Base-by-base conservation (phyloP, 1,140 invertebrate species). In the Octopus sinensis region DNA sequence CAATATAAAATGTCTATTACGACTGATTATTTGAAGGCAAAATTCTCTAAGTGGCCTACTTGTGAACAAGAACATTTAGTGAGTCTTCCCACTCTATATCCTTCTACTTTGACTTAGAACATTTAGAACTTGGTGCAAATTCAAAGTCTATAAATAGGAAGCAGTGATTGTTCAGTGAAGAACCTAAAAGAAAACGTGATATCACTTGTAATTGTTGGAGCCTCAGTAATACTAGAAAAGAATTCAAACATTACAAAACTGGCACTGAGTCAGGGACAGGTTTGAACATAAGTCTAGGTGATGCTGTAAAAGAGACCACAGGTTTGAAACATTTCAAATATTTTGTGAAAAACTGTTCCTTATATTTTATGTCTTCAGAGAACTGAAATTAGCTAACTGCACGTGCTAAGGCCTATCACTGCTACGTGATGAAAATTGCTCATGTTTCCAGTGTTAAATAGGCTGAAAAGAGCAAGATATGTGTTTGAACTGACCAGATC, bases 191-290 rank as follows among this genome's bases (percentile, higher is more conserved):
- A 68, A 68, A 68, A 68, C 3, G 62, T 68, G 62, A 68, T 68
- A 68, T 68, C 62, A n/a, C 62, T 68, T 68, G 62, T 68, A 68
- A 68, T n/a, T 68, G 62, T 13, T 68, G 62, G 62, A 68, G 62
- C 62, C 1, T n/a, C 3, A 3, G 62, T 68, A 68, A 68, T 68
- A n/a, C n/a, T 68, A 68, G 62, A n/a, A 68, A 12, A n/a, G n/a
- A 68, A 13, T 68, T 68, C 62, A 12, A 13, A 68, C 12, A 13
- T 12, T n/a, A 68, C 12, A 12, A 13, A n/a, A 13, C n/a, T 68
- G 62, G 62, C 62, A 68, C 62, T n/a, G 62, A 2, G 62, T n/a
- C 62, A 68, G 62, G 12, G 12, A n/a, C 62, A 68, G 62, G 62
- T n/a, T 68, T 68, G 62, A 68, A 68, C 62, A 13, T 68, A 68